Evolutionary conservation across 2,888 invertebrate species (phyloP).

Genomic region (Thymelicus lineola): DNA sequence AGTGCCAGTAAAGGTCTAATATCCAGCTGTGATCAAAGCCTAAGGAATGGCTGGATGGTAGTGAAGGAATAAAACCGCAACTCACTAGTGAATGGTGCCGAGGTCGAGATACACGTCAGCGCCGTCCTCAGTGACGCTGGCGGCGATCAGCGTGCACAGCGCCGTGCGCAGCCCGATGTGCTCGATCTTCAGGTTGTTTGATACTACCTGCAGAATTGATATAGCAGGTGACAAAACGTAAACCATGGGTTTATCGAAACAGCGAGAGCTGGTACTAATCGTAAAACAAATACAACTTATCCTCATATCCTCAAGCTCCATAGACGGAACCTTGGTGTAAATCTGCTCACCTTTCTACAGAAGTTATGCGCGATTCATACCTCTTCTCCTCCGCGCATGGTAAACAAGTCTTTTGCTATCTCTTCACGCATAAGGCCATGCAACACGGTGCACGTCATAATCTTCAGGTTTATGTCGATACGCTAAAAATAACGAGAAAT

Average conservation of each 20-base stretch:
- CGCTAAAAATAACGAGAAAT: conserved; percentile 54
- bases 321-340: no score
- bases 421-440: conserved; percentile 72
- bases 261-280: no score
- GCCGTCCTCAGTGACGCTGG: conserved; percentile 71
- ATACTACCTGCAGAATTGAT: conserved; percentile 55
- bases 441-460: conserved; percentile 67
- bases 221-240: neutral
- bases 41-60: no score
- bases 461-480: conserved; percentile 67
- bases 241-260: no score
- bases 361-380: conserved; percentile 46
- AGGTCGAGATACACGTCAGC: conserved; percentile 68
- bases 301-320: no score
- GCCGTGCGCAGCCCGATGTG: conserved; percentile 74
- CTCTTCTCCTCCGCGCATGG: conserved; percentile 65
- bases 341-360: no score
- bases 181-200: conserved; percentile 60
- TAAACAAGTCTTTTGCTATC: conserved; percentile 64
- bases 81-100: conserved; percentile 73
- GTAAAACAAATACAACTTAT: no score
- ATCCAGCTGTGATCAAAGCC: no score
- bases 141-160: conserved; percentile 62
- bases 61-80: conserved; percentile 1
- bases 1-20: no score